Percentiles rank a stretch among this genome's conserved stretches.
These are phyloP conservation scores for Chloromyia formosa DNA, from an alignment of 2,888 invertebrate species.

Conservation along the genomic window DNA sequence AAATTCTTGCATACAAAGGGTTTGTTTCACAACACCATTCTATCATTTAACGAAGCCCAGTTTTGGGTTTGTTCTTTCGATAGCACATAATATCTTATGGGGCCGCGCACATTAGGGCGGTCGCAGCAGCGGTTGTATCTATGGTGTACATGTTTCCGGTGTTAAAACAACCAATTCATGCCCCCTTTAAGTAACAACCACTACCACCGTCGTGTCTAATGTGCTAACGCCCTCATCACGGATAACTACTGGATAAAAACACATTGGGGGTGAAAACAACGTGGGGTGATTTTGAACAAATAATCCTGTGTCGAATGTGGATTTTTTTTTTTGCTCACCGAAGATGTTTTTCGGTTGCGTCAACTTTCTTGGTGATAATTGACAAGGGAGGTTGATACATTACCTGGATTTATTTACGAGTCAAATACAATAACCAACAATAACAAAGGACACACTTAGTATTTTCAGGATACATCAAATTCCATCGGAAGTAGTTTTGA, in stretches of 20 bases:
- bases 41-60: background rate
- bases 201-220: too few relatives aligned
- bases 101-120: too few relatives aligned
- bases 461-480: too few relatives aligned
- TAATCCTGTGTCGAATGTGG: conserved; percentile 34
- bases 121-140: too few relatives aligned
- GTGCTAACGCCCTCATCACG: background rate
- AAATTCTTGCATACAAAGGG: conserved; percentile 31
- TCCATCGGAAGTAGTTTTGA: too few relatives aligned
- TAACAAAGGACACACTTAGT: too few relatives aligned
- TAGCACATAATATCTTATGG: background rate
- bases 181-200: too few relatives aligned
- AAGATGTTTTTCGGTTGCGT: background rate
- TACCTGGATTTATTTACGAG: background rate
- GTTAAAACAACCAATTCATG: too few relatives aligned
- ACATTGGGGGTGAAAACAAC: too few relatives aligned
- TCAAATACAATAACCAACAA: too few relatives aligned
- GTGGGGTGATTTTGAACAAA: background rate
- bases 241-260: background rate
- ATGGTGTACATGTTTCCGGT: too few relatives aligned
- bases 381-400: background rate
- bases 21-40: conserved; percentile 27
- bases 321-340: conserved; percentile 7
- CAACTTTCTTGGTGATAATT: background rate
- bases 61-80: conserved; percentile 1